A percentile compares a stretch with the other conserved stretches of the same genome.
phyloP scores from a whole-genome alignment of 1,140 invertebrate species.

The Mya arenaria region DNA sequence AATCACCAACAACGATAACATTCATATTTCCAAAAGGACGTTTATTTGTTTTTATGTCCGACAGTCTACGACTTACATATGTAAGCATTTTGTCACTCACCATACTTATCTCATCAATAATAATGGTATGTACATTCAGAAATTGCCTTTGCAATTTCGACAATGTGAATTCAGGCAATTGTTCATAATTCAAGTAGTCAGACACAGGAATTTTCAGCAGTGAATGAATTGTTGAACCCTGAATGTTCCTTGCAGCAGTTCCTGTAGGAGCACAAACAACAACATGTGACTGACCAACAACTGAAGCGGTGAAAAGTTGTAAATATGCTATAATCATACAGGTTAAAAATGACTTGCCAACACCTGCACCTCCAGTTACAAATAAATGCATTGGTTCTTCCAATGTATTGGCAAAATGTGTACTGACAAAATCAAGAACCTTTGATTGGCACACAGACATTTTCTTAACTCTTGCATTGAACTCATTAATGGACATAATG shows the following conservation, averaged over 20 bases:
- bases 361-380: conserved; percentile 53
- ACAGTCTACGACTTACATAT: conserved; percentile 43
- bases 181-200: conserved; percentile 1
- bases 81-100: conserved; percentile 44
- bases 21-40: conserved; percentile 53
- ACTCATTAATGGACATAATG: conserved; percentile 41
- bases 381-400: conserved; percentile 41
- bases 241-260: conserved; percentile 37
- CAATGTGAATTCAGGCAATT: conserved; percentile 1
- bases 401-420: not conserved
- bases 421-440: not conserved
- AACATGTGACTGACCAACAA: conserved; percentile 3
- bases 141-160: conserved; percentile 14
- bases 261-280: conserved; percentile 58
- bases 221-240: conserved; percentile 38
- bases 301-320: conserved; percentile 9
- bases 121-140: conserved; percentile 40
- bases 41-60: conserved; percentile 43
- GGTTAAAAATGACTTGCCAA: conserved; percentile 38
- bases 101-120: conserved; percentile 63
- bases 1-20: conserved; percentile 9
- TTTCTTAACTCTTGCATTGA: not conserved
- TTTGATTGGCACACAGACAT: not conserved
- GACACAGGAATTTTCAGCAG: conserved; percentile 33
- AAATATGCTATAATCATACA: conserved; percentile 24